These are phyloP conservation scores for Ageneiosus marmoratus DNA, from an alignment of 2,113 vertebrate species.

Conservation along the genomic window DNA sequence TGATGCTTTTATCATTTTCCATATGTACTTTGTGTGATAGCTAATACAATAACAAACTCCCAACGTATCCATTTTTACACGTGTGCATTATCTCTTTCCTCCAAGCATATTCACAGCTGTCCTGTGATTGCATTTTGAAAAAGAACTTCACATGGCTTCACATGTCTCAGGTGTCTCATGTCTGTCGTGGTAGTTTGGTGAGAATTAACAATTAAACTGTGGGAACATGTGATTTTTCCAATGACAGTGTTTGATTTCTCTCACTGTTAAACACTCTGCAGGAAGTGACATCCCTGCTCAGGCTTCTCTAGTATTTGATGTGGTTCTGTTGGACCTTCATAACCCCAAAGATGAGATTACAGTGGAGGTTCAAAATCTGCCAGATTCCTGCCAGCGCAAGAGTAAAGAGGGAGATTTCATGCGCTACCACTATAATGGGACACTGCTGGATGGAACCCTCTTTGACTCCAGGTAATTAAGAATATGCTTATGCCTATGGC, in stretches of 20 bases:
- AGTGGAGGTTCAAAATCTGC: slow-evolving; percentile 78
- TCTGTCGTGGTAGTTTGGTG: not conserved
- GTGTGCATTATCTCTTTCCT: not conserved
- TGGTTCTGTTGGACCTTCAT: slow-evolving; percentile 89
- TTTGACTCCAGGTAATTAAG: slow-evolving; percentile 91
- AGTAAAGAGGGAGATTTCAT: slow-evolving; percentile 86
- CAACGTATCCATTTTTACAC: not conserved
- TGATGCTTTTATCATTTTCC: not conserved
- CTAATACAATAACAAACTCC: not conserved
- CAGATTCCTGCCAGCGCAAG: slow-evolving; percentile 80
- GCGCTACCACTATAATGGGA: slow-evolving; percentile 95
- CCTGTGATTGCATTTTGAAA: not conserved
- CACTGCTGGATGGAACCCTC: slow-evolving; percentile 87
- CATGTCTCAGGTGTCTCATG: not conserved
- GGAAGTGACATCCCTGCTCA: slow-evolving; percentile 95
- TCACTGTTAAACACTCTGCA: slow-evolving; percentile 54
- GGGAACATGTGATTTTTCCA: not conserved
- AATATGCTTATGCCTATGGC: too few species aligned
- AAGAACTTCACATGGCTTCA: not conserved
- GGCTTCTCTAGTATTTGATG: slow-evolving; percentile 94
- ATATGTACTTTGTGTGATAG: not conserved
- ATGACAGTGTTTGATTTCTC: not conserved
- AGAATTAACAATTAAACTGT: not conserved
- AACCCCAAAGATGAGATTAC: slow-evolving; percentile 90
- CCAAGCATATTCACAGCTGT: too few species aligned